Evolutionary conservation across 2,888 invertebrate genomes (phyloP).

Genomic region (Drosophila algonquin): DNA sequence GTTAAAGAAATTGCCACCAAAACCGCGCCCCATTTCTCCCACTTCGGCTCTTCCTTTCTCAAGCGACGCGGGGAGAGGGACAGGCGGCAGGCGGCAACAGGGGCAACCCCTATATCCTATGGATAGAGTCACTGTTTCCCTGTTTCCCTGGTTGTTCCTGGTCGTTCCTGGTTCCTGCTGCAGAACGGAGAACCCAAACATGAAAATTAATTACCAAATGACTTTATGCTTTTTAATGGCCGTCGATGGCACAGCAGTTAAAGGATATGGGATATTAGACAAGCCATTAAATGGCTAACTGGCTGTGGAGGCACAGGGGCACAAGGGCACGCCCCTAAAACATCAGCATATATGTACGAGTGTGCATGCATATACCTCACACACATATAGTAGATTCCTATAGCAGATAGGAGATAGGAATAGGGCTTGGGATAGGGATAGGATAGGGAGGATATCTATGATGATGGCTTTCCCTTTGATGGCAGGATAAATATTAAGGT

Average conservation of each 20-base stretch:
- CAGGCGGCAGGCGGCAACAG: conserved; percentile 7
- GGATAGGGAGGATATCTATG: neutral
- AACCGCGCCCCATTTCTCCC: neutral
- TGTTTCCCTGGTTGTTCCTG: neutral
- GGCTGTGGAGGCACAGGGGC: conserved; percentile 24
- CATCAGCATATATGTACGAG: neutral
- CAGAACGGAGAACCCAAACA: conserved; percentile 45
- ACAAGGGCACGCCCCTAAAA: conserved; percentile 20
- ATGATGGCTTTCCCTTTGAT: neutral
- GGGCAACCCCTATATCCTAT: neutral
- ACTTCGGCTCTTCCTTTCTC: neutral
- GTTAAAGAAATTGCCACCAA: conserved; percentile 1
- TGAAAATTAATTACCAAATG: conserved; percentile 78
- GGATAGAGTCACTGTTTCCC: neutral
- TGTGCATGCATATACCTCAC: neutral
- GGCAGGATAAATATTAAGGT: neutral
- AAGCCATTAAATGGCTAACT: conserved; percentile 74
- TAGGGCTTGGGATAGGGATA: no score
- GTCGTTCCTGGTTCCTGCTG: neutral
- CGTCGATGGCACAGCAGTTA: conserved; percentile 64
- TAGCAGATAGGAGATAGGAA: no score
- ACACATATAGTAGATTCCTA: no score
- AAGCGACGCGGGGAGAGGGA: neutral
- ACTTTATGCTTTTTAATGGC: conserved; percentile 78
- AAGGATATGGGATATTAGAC: conserved; percentile 78